phyloP scores from a whole-genome alignment of 2,113 vertebrate genomes.

The Chaetura pelagica region DNA sequence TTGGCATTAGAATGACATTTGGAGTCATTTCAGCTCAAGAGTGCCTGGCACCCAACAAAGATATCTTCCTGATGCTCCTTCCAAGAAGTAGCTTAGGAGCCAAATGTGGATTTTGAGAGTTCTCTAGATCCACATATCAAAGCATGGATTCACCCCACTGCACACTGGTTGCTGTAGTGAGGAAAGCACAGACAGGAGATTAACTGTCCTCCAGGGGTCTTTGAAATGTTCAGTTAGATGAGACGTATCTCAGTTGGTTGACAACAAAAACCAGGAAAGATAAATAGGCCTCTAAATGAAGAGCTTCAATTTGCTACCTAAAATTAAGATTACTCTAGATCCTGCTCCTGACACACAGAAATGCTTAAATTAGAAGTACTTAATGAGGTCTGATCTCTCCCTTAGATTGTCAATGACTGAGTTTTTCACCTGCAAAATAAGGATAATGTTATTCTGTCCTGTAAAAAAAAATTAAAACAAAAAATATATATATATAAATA shows the following conservation, averaged over 20 bases:
- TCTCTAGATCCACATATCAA: background rate
- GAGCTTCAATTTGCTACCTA: background rate
- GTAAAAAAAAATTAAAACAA: background rate
- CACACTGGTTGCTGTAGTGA: background rate
- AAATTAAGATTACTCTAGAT: conserved; percentile 37
- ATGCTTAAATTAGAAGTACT: background rate
- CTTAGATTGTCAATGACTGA: background rate
- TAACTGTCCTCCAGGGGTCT: background rate
- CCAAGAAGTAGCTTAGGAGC: background rate
- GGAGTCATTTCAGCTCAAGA: background rate
- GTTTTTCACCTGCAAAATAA: background rate
- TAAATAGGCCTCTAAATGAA: conserved; percentile 42
- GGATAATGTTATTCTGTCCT: background rate
- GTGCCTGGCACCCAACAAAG: background rate
- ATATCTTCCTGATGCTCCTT: background rate
- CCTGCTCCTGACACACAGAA: background rate
- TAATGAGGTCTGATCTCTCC: background rate
- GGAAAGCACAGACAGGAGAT: background rate
- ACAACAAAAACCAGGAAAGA: conserved; percentile 15
- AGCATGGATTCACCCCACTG: background rate
- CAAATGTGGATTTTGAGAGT: background rate
- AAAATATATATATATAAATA: background rate
- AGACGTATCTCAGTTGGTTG: background rate
- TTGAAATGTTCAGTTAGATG: conserved; percentile 25
- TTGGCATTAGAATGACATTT: background rate